Conservation (phyloP, 2,113 vertebrate genomes). For the Cepphus grylle region DNA sequence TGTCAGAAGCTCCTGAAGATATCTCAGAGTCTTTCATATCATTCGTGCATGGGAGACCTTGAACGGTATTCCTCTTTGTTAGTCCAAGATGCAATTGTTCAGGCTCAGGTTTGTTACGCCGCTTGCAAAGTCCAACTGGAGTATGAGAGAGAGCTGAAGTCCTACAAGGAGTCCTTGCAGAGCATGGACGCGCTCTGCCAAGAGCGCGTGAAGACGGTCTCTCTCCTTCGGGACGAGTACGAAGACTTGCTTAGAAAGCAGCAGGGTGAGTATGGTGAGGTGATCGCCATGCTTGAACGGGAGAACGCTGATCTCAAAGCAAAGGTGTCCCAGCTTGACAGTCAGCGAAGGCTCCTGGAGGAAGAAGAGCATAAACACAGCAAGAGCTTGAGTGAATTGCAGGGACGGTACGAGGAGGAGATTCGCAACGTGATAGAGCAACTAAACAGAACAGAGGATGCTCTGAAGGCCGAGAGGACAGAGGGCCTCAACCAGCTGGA, state of each 20-base stretch:
- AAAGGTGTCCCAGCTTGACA: slow-evolving; percentile 76
- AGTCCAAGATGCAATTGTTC: slow-evolving; percentile 88
- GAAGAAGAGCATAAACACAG: slow-evolving; percentile 76
- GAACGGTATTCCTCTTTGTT: slow-evolving; percentile 78
- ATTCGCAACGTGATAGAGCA: slow-evolving; percentile 76
- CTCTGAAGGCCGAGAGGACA: slow-evolving; percentile 75
- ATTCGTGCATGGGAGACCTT: slow-evolving; percentile 64
- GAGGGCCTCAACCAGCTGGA: slow-evolving; percentile 79
- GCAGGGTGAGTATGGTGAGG: slow-evolving; percentile 76
- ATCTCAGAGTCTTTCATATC: slow-evolving; percentile 71
- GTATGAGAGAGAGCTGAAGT: slow-evolving; percentile 79
- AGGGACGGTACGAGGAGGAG: slow-evolving; percentile 76
- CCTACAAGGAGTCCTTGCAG: slow-evolving; percentile 79
- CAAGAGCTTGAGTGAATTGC: slow-evolving; percentile 74
- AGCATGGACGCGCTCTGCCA: slow-evolving; percentile 77
- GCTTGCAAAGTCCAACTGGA: slow-evolving; percentile 83
- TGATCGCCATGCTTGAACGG: slow-evolving; percentile 74
- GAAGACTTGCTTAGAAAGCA: slow-evolving; percentile 83
- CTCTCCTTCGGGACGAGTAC: slow-evolving; percentile 79
- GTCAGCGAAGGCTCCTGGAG: slow-evolving; percentile 73
- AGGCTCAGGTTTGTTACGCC: slow-evolving; percentile 89
- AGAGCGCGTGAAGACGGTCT: slow-evolving; percentile 76
- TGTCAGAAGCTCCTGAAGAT: slow-evolving; percentile 77
- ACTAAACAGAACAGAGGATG: slow-evolving; percentile 72
- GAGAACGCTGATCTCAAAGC: slow-evolving; percentile 83